These are phyloP conservation scores for Pachydiplax longipennis DNA, from an alignment of 2,888 invertebrate species.

Conservation along the genomic window DNA sequence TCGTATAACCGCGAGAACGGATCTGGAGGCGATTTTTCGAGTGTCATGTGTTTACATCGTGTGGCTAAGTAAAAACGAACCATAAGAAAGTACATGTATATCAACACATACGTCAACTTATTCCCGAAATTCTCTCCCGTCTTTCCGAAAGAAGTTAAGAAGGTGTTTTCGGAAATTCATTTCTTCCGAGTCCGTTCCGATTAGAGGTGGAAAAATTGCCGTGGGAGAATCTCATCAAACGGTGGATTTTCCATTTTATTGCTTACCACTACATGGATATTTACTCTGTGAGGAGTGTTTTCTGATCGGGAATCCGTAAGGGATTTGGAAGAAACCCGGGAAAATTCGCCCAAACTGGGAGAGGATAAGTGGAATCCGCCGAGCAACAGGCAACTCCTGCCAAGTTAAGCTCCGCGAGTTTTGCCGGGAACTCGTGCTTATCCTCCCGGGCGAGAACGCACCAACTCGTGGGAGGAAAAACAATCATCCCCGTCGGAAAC, in stretches of 20 bases:
- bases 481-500: neutral
- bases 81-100: no score
- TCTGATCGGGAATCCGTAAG: neutral
- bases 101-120: no score
- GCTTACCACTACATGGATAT: no score
- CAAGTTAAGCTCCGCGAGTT: neutral
- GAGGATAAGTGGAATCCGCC: neutral
- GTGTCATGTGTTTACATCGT: neutral
- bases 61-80: neutral
- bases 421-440: neutral
- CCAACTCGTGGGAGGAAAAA: neutral
- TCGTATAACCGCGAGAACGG: neutral
- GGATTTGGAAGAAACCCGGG: neutral
- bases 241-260: no score
- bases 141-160: no score
- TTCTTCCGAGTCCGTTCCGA: neutral
- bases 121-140: no score
- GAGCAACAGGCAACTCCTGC: constrained; percentile 33
- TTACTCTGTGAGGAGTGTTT: neutral
- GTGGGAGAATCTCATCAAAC: no score
- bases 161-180: neutral
- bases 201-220: neutral
- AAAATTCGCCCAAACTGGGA: neutral
- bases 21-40: neutral
- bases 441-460: neutral